phyloP scores from a whole-genome alignment of 2,113 vertebrate species.

The Macheiramphus alcinus region DNA sequence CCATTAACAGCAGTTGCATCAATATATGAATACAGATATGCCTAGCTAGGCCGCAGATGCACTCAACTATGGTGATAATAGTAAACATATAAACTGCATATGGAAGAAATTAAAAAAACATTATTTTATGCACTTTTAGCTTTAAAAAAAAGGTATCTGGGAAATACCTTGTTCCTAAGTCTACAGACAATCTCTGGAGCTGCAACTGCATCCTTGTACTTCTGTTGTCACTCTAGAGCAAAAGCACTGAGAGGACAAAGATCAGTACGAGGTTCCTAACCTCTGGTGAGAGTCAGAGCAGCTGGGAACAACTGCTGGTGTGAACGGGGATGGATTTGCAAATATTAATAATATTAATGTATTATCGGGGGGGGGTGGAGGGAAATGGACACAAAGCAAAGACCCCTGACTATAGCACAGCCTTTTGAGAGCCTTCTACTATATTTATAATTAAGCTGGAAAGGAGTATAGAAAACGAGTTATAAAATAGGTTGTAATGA shows the following conservation, averaged over 20 bases:
- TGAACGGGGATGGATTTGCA: background rate
- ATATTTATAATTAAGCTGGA: background rate
- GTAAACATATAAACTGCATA: background rate
- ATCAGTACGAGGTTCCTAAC: background rate
- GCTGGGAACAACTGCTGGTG: background rate
- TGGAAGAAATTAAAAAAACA: background rate
- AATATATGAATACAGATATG: background rate
- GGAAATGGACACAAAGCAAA: background rate
- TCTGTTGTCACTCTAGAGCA: background rate
- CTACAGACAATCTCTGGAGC: background rate
- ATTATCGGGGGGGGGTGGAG: background rate
- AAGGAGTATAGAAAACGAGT: background rate
- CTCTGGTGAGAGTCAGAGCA: background rate
- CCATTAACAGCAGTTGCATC: conserved; percentile 25
- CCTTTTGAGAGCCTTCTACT: background rate
- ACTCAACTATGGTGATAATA: background rate
- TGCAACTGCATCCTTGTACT: background rate
- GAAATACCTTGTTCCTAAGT: background rate
- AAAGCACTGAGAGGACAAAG: background rate
- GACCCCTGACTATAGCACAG: background rate
- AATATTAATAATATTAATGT: background rate
- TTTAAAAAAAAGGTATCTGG: background rate
- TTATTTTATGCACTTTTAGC: rapidly evolving
- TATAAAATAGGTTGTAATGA: background rate
- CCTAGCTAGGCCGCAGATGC: conserved; percentile 7